These are phyloP conservation scores for Cossypha polioptera DNA, from an alignment of 2,797 vertebrate species.

Conservation along the genomic window DNA sequence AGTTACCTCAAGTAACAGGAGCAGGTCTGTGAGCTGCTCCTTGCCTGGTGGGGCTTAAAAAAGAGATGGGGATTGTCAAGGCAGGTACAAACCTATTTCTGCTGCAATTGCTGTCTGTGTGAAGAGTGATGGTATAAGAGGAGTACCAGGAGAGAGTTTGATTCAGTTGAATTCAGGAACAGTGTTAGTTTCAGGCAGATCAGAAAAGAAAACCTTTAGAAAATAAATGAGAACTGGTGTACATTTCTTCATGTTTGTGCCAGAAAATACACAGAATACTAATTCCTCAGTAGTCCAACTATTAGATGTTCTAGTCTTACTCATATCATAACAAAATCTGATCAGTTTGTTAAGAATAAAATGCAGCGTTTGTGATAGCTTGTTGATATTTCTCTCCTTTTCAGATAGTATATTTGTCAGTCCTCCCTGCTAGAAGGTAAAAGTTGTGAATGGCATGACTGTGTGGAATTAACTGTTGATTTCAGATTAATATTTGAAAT, in stretches of 20 bases:
- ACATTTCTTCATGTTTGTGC: background rate
- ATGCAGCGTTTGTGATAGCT: rapidly evolving
- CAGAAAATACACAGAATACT: background rate
- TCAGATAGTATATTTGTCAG: background rate
- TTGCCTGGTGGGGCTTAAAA: background rate
- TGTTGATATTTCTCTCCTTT: background rate
- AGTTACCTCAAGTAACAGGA: background rate
- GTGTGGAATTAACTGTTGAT: background rate
- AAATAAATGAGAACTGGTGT: background rate
- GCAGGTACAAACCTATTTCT: background rate
- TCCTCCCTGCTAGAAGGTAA: background rate
- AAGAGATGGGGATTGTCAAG: background rate
- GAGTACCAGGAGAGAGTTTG: background rate
- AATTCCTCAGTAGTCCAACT: background rate
- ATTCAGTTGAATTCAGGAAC: background rate
- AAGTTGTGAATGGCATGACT: background rate
- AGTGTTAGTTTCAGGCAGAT: background rate
- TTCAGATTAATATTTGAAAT: background rate
- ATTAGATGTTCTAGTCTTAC: rapidly evolving
- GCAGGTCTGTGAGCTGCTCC: background rate
- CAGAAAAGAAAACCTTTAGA: background rate
- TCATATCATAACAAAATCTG: background rate
- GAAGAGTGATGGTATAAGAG: background rate
- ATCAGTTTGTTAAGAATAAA: background rate
- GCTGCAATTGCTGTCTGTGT: background rate